phyloP scores from a whole-genome alignment of 2,113 vertebrate genomes.

The Mastomys natalensis region DNA sequence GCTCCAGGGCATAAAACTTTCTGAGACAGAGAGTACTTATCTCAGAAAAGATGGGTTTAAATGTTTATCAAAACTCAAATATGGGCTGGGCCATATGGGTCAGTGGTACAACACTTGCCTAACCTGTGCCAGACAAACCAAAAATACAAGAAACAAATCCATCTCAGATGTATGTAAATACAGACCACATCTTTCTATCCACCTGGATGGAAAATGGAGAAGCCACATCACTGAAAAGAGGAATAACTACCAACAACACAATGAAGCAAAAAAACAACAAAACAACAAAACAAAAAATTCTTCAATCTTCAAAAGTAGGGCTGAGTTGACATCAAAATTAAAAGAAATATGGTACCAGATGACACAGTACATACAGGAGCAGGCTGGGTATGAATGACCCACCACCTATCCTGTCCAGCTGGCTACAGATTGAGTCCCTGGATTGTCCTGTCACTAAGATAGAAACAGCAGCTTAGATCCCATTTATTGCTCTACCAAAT shows the following conservation, averaged over 20 bases:
- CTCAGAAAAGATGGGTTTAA: neutral
- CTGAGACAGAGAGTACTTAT: neutral
- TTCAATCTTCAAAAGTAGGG: neutral
- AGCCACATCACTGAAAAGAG: neutral
- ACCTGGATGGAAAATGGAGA: neutral
- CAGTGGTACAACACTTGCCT: neutral
- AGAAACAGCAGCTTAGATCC: fast-evolving
- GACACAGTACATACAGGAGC: neutral
- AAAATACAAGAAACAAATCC: neutral
- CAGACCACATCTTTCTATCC: fast-evolving
- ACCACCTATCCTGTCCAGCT: neutral
- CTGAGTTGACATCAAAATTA: too few relatives aligned
- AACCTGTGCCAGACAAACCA: neutral
- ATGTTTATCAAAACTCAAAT: neutral
- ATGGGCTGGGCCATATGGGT: neutral
- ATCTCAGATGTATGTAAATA: fast-evolving
- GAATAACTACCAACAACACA: neutral
- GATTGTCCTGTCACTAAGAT: fast-evolving
- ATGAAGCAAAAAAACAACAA: neutral
- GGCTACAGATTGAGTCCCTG: fast-evolving
- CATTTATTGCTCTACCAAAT: neutral
- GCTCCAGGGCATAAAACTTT: fast-evolving
- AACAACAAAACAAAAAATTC: neutral
- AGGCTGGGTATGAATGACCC: neutral
- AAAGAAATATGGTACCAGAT: neutral